Conservation (phyloP, 1,140 invertebrate species). For the Halesus radiatus region DNA sequence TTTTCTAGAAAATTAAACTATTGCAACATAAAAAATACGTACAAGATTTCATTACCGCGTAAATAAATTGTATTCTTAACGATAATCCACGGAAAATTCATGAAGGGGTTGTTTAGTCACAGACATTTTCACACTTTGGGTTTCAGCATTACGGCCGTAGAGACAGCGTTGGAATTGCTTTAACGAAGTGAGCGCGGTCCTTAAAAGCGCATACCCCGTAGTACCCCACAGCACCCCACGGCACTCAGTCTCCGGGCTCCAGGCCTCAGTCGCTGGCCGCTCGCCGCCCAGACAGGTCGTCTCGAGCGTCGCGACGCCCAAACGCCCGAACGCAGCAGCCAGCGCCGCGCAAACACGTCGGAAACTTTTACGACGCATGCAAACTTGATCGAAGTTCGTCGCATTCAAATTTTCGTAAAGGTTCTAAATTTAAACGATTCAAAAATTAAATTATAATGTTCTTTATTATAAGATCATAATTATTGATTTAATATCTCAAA, state of each 20-base stretch:
- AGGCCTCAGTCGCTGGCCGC: constrained; percentile 49
- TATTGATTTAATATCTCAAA: neutral
- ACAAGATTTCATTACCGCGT: too few species aligned
- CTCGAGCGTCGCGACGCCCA: constrained; percentile 32
- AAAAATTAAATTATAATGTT: too few species aligned
- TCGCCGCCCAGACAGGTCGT: constrained; percentile 42
- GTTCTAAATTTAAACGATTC: too few species aligned
- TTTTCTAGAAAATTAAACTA: too few species aligned
- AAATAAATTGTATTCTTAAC: too few species aligned
- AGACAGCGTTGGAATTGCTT: constrained; percentile 44
- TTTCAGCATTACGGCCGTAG: neutral
- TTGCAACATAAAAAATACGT: too few species aligned
- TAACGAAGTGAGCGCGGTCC: constrained; percentile 48
- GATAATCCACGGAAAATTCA: too few species aligned
- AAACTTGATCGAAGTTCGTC: neutral
- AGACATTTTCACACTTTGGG: too few species aligned
- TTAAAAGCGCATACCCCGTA: constrained; percentile 47
- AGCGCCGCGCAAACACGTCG: constrained; percentile 1
- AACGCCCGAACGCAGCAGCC: neutral
- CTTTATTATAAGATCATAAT: neutral
- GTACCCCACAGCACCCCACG: too few species aligned
- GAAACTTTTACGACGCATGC: constrained; percentile 47
- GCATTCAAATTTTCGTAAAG: neutral
- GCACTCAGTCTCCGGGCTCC: too few species aligned
- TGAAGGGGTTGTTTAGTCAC: too few species aligned